Base-by-base conservation (phyloP, 2,888 invertebrate species). In the Eupsilia transversa region DNA sequence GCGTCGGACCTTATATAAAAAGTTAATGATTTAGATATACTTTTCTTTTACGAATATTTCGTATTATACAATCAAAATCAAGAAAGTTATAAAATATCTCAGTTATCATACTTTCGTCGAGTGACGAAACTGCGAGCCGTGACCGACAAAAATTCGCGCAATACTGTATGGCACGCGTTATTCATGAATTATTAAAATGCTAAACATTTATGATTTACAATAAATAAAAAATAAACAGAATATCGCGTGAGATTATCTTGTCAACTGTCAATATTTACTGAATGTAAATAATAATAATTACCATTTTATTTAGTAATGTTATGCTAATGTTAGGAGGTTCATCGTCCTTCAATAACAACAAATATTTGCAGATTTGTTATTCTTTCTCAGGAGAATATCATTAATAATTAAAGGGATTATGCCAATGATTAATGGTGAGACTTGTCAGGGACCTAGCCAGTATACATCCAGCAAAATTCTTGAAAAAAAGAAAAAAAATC, bases 121-220 rank as follows among this genome's bases (percentile, higher is more conserved):
- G 6, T n/a, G 5, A n/a, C 6, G 30, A 35, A 46, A 74, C 14
- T 20, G 17, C 23, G 14, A 43, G 17, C 54, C 20, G 23, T n/a
- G 14, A 9, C 17, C 27, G n/a, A 46, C 6, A 5, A 12, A 57
- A 46, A 57, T 57, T n/a, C 43, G 30, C 27, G n/a, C n/a, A 74
- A 33, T 23, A 75, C 23, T 52, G n/a, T 43, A 33, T 12, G 12
- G 5, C n/a, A 54, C n/a, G 2, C n/a, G 7, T 20, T 52, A 9
- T 35, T 79, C 0, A 79, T 75, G 52, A 76, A 52, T 52, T 43
- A 69, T 70, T 76, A 43, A 75, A 43, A 71, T 43, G 1, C 4
- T 43, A 1, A 59, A 57, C 56, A 23, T 65, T 61, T 46, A 30
- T 38, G 14, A 10, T 77, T 66, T 49, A 33, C 9, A 23, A 77